Conservation (phyloP, 2,797 vertebrate species). For the Philypnodon macrostomus region DNA sequence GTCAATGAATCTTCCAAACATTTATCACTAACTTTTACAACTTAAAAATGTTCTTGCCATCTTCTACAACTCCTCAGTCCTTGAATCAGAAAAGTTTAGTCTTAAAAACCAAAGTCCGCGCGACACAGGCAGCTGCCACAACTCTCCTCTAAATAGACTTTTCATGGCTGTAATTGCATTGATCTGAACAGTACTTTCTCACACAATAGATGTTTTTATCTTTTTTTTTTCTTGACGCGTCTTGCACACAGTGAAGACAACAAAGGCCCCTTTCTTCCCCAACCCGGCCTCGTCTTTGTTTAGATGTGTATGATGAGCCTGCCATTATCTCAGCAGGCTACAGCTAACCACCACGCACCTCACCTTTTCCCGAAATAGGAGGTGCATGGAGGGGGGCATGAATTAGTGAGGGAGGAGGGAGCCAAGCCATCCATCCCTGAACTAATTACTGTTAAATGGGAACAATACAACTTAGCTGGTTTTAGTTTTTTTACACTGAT, state of each 20-base stretch:
- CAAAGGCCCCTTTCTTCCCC: conserved; percentile 24
- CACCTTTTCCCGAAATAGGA: conserved; percentile 32
- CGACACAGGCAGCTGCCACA: conserved; percentile 12
- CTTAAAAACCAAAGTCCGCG: conserved; percentile 19
- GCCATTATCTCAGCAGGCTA: conserved; percentile 58
- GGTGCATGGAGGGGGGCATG: conserved; percentile 14
- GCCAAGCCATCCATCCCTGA: conserved; percentile 54
- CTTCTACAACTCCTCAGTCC: not conserved
- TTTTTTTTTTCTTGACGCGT: conserved; percentile 22
- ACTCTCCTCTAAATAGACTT: conserved; percentile 11
- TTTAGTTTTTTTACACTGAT: too few relatives aligned
- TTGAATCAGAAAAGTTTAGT: not conserved
- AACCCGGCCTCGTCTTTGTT: conserved; percentile 37
- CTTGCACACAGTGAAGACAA: conserved; percentile 38
- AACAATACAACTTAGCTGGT: conserved; percentile 57
- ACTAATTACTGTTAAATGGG: conserved; percentile 67
- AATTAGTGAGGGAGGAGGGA: conserved; percentile 37
- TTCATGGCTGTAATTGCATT: conserved; percentile 32
- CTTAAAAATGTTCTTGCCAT: not conserved
- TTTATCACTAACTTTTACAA: not conserved
- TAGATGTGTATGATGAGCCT: conserved; percentile 49
- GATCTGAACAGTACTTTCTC: conserved; percentile 27
- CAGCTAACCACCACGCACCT: conserved; percentile 24
- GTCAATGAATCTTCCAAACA: too few relatives aligned
- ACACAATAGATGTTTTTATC: conserved; percentile 30